A percentile compares a stretch with the other conserved stretches of the same genome.
Conservation (phyloP, 2,888 invertebrate species). For the Stenodera caucasica region DNA sequence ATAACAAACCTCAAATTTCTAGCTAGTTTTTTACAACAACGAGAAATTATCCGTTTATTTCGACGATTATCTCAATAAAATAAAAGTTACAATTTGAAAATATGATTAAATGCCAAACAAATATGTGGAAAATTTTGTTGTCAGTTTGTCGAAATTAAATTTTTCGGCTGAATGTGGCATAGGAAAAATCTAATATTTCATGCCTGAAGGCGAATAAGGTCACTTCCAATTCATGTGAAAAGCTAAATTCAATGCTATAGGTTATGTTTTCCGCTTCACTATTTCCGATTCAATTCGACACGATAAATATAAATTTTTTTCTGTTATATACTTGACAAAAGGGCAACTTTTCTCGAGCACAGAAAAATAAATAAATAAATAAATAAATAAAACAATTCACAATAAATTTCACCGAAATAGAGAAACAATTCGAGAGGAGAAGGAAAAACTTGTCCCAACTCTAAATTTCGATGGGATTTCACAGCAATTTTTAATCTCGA, state of each 20-base stretch:
- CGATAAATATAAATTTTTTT: conserved; percentile 36
- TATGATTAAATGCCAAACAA: no score
- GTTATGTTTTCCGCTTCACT: conserved; percentile 32
- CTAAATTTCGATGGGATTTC: not conserved
- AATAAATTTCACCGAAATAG: not conserved
- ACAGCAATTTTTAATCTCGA: not conserved
- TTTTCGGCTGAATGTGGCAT: not conserved
- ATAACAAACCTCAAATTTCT: no score
- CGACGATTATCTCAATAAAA: no score
- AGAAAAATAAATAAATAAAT: not conserved
- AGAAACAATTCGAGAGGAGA: no score
- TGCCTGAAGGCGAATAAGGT: conserved; percentile 15
- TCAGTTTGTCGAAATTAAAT: not conserved
- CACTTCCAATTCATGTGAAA: conserved; percentile 26
- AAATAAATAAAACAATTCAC: not conserved
- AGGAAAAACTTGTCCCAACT: no score
- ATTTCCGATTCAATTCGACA: conserved; percentile 33
- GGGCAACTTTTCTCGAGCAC: not conserved
- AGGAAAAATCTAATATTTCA: conserved; percentile 19
- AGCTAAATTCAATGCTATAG: conserved; percentile 21
- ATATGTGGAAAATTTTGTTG: not conserved
- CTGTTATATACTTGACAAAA: conserved; percentile 5
- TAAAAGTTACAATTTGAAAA: no score
- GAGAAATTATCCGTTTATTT: no score
- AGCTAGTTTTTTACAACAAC: no score